phyloP scores from a whole-genome alignment of 1,140 invertebrate species.

The Aricia agestis region DNA sequence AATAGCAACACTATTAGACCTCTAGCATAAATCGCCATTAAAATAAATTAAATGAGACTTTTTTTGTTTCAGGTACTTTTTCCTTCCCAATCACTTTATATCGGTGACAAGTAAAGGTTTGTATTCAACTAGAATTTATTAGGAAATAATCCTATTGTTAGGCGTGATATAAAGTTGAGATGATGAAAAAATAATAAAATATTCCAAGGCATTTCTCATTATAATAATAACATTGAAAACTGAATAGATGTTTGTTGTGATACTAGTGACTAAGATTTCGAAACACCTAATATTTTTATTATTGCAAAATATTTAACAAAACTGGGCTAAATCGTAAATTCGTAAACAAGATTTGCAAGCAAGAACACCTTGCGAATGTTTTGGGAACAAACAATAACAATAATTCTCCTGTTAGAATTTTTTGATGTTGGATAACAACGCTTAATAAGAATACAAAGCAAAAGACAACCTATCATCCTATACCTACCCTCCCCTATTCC shows the following conservation, averaged over 20 bases:
- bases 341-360: slow-evolving; percentile 1
- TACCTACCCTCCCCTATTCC: too few relatives aligned
- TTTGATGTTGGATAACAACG: too few relatives aligned
- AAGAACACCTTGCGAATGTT: background rate
- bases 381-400: background rate
- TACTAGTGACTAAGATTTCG: background rate
- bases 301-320: background rate
- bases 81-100: too few relatives aligned
- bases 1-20: too few relatives aligned
- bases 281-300: background rate
- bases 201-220: slow-evolving; percentile 2
- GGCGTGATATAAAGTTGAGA: background rate
- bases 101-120: too few relatives aligned
- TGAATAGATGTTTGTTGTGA: background rate
- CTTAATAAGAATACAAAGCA: too few relatives aligned
- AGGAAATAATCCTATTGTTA: background rate
- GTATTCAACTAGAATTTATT: background rate
- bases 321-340: background rate
- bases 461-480: too few relatives aligned
- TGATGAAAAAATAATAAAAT: slow-evolving; percentile 9
- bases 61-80: too few relatives aligned
- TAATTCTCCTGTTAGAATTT: too few relatives aligned
- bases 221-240: background rate
- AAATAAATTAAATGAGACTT: too few relatives aligned
- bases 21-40: too few relatives aligned